Evolutionary conservation across 2,888 invertebrate genomes (phyloP).

Genomic region (Periphyllus acericola): DNA sequence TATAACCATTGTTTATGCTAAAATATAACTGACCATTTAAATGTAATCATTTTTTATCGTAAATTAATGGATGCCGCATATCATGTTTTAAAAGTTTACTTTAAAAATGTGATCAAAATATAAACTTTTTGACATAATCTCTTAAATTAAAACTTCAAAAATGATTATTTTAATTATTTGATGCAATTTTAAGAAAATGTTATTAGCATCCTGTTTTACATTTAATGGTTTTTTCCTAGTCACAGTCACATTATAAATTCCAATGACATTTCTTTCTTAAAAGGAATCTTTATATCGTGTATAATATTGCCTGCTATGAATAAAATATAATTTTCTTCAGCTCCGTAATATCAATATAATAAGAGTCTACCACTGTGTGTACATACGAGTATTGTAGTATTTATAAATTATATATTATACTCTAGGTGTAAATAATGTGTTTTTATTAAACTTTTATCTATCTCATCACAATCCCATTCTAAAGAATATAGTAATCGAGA

Average conservation of each 20-base stretch:
- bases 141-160: neutral
- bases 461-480: neutral
- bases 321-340: neutral
- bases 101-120: conserved; percentile 2
- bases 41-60: neutral
- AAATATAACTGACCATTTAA: conserved; percentile 14
- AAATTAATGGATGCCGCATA: neutral
- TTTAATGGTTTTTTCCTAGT: neutral
- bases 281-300: neutral
- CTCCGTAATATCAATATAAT: neutral
- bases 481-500: neutral
- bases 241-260: neutral
- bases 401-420: neutral
- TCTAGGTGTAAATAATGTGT: neutral
- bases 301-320: neutral
- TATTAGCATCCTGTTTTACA: neutral
- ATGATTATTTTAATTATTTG: conserved; percentile 3
- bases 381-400: neutral
- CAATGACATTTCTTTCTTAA: neutral
- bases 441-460: conserved; percentile 3
- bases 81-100: neutral
- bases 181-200: neutral
- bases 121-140: neutral
- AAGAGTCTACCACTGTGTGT: neutral
- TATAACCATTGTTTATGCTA: neutral